These are phyloP conservation scores for Podarcis raffonei DNA, from an alignment of 2,113 vertebrate genomes.

Conservation along the genomic window DNA sequence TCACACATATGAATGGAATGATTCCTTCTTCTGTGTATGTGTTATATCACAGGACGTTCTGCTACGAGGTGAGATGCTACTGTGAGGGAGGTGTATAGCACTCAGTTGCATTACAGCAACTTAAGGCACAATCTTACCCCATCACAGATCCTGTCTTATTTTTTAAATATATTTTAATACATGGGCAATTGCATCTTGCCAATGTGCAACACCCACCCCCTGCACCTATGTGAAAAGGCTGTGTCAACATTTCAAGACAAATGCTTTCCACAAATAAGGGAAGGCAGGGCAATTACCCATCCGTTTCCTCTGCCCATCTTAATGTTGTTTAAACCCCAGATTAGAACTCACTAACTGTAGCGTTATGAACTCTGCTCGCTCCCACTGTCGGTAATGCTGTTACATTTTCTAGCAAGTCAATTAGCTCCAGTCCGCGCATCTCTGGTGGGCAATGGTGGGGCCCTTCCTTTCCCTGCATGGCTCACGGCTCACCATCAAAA, in stretches of 20 bases:
- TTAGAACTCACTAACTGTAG: slow-evolving; percentile 16
- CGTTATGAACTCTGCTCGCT: neutral
- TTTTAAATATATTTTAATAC: neutral
- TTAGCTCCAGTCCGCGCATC: slow-evolving; percentile 59
- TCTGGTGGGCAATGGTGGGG: slow-evolving; percentile 22
- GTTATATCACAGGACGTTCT: neutral
- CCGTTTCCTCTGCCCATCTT: slow-evolving; percentile 29
- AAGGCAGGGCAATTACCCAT: slow-evolving; percentile 8
- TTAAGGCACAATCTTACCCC: neutral
- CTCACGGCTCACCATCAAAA: slow-evolving; percentile 62
- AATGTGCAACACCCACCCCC: too few species aligned
- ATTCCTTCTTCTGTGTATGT: neutral
- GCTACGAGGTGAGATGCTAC: neutral
- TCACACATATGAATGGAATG: neutral
- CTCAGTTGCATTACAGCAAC: neutral
- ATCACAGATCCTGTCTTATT: neutral
- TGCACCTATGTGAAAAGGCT: neutral
- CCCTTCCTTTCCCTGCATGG: slow-evolving; percentile 58
- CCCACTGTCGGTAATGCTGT: slow-evolving; percentile 46
- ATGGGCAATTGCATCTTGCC: neutral
- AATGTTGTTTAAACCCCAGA: slow-evolving; percentile 27
- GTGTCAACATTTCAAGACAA: neutral
- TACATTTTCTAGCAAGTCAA: slow-evolving; percentile 36
- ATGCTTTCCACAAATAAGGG: neutral
- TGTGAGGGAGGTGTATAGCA: neutral